Conservation (phyloP, 64 coral and sea anemone species). For the Montipora cactus region DNA sequence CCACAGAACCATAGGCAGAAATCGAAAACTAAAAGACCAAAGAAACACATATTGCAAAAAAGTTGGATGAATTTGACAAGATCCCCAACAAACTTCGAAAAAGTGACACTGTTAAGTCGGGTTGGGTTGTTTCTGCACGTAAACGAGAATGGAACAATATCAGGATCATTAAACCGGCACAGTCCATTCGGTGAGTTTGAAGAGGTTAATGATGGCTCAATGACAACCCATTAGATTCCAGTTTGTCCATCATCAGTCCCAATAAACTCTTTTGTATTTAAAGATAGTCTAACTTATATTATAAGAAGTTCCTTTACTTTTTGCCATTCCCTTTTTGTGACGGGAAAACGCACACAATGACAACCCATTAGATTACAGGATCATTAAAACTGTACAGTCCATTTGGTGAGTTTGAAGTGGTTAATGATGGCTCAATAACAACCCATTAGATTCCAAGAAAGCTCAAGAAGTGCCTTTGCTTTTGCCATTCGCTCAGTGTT, state of each 20-base stretch:
- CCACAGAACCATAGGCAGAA: neutral
- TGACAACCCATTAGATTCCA: neutral
- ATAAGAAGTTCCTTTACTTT: no score
- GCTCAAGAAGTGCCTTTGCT: no score
- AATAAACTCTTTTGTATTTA: no score
- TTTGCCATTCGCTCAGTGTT: no score
- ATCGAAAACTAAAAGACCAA: neutral
- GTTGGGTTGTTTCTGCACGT: slow-evolving; percentile 52
- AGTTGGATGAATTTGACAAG: neutral
- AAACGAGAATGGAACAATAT: slow-evolving; percentile 62
- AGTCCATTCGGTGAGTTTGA: slow-evolving; percentile 13
- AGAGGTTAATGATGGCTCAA: neutral
- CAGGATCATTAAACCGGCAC: slow-evolving; percentile 22
- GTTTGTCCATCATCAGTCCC: neutral
- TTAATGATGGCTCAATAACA: neutral
- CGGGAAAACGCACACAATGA: no score
- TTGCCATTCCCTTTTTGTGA: no score
- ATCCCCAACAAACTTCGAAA: slow-evolving; percentile 22
- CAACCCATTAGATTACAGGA: no score
- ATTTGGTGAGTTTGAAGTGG: neutral
- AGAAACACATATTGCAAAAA: neutral
- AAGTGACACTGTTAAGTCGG: slow-evolving; percentile 44
- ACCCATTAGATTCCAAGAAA: neutral
- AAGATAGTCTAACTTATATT: no score
- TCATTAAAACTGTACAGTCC: slow-evolving; percentile 10